Percentiles rank a stretch among this genome's conserved stretches.
Conservation (phyloP, 1,140 invertebrate genomes). For the Hyles vespertilio region DNA sequence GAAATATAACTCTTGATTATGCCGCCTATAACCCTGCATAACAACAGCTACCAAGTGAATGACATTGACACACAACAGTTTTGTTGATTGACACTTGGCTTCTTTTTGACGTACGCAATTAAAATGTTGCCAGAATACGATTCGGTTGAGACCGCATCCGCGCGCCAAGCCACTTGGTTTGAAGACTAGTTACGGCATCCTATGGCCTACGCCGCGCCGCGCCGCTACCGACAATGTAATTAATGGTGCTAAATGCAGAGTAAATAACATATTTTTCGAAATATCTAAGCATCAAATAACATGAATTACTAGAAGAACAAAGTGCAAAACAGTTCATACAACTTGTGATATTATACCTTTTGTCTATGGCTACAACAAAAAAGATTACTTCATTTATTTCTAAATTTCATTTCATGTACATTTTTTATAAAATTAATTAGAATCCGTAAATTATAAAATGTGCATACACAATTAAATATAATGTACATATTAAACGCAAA, state of each 20-base stretch:
- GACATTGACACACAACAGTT: slow-evolving; percentile 21
- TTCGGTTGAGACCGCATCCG: not conserved
- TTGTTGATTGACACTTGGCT: slow-evolving; percentile 14
- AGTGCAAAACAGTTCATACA: too few species aligned
- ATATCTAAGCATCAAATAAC: too few species aligned
- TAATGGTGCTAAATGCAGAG: too few species aligned
- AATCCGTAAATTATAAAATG: not conserved
- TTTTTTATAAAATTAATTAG: slow-evolving; percentile 3
- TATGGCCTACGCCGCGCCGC: too few species aligned
- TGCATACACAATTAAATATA: too few species aligned
- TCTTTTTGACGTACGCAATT: not conserved
- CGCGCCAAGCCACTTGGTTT: too few species aligned
- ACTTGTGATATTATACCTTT: too few species aligned
- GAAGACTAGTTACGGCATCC: too few species aligned
- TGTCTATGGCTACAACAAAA: slow-evolving; percentile 1
- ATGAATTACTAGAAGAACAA: too few species aligned
- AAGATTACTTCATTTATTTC: not conserved
- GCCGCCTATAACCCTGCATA: slow-evolving; percentile 20
- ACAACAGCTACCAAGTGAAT: slow-evolving; percentile 20
- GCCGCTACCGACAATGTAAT: too few species aligned
- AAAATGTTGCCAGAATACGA: slow-evolving; percentile 1
- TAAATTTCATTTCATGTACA: not conserved
- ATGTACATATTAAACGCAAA: not conserved
- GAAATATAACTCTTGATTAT: slow-evolving; percentile 34
- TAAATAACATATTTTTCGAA: too few species aligned